Base-by-base conservation (phyloP, 2,797 vertebrate species). In the Megaceryle alcyon region DNA sequence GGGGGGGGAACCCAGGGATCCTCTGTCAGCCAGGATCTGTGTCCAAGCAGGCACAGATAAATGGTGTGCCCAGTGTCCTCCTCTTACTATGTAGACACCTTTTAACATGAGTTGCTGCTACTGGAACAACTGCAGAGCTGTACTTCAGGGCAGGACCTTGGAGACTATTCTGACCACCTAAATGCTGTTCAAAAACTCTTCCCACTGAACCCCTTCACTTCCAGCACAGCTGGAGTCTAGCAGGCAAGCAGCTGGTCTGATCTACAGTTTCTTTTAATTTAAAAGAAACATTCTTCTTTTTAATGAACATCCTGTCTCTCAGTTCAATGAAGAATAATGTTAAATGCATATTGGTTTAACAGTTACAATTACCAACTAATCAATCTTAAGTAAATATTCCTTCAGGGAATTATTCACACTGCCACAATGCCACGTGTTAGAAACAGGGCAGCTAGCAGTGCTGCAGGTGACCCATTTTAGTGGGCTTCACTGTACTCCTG, bases 311-410 rank as follows among this genome's bases (percentile, higher is more conserved):
- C n/a, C 22, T 39, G 17, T 80, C 49, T 89, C 57, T 72, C 63
- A 31, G 23, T 87, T 91, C 70, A 94, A 84, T 44, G 68, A 91
- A 73, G 29, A 95, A 44, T 31, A 54, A 73, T 41, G 35, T 61
- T 77, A 86, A 92, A 86, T 43, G 35, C 25, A 56, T 64, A 68
- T 29, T 83, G 29, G 49, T 83, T 93, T 82, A 82, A 66, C 64
- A 90, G 63, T 57, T 83, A 78, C 46, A 77, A 56, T 86, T 94
- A 90, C 68, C 64, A 77, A 65, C 37, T 88, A 75, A 72, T 86
- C 70, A 57, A 10, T 84, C 51, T 80, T 37, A 72, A 88, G 44
- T 54, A 84, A 88, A 57, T 68, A 70, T 14, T 90, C 44, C 39
- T n/a, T 39, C 14, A 16, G 51, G 48, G 63, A 88, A 46, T 41